Evolutionary conservation across 30 jellyfish, hydroid and myxozoan genomes (phyloP).

Genomic region (Rhopilema esculentum): DNA sequence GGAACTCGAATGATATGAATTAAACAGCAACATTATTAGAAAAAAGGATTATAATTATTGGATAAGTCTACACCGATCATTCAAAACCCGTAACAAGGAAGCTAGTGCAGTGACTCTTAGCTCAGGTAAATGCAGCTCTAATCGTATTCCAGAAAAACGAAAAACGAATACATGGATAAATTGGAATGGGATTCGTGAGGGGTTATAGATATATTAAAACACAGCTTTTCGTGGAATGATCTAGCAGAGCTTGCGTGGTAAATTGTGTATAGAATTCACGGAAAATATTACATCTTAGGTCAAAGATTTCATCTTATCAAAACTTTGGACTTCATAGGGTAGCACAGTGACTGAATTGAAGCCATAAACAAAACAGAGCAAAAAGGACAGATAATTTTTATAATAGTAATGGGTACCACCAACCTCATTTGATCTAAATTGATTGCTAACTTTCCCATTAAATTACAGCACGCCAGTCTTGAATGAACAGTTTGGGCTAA

Average conservation of each 20-base stretch:
- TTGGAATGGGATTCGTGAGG: no score
- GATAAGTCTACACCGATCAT: background rate
- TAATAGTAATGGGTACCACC: background rate
- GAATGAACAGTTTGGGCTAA: constrained; percentile 60
- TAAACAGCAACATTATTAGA: background rate
- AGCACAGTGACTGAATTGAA: no score
- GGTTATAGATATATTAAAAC: no score
- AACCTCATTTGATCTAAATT: constrained; percentile 71
- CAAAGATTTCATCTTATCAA: no score
- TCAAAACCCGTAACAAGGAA: background rate
- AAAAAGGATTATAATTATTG: background rate
- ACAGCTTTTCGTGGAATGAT: no score
- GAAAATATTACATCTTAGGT: no score
- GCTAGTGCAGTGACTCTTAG: background rate
- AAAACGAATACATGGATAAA: no score
- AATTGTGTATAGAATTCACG: no score
- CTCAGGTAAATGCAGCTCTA: no score
- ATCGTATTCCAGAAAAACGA: no score
- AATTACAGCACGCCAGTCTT: constrained; percentile 62
- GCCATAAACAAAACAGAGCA: background rate
- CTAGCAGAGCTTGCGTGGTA: no score
- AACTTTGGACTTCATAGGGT: no score
- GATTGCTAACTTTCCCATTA: constrained; percentile 74
- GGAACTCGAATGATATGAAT: background rate
- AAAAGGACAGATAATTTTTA: background rate